Conservation (phyloP, 2,888 invertebrate genomes). For the Amiota communis region DNA sequence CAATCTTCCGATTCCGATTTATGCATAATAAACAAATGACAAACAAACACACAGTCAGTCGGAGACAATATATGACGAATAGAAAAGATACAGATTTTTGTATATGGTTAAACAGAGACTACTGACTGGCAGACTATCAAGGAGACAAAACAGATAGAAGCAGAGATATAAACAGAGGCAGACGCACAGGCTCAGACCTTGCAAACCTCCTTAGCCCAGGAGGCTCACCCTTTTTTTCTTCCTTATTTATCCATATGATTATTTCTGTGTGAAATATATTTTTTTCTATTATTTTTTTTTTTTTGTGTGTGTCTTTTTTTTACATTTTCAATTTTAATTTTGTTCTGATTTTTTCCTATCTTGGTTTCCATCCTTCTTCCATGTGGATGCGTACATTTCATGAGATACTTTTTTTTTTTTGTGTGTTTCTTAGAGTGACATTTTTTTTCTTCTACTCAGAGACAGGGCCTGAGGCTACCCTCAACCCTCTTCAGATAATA, state of each 20-base stretch:
- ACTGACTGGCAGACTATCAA: neutral
- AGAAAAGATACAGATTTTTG: too few species aligned
- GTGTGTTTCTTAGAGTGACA: slow-evolving; percentile 36
- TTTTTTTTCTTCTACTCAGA: slow-evolving; percentile 38
- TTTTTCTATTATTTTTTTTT: slow-evolving; percentile 56
- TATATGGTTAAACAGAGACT: too few species aligned
- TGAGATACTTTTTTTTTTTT: slow-evolving; percentile 22
- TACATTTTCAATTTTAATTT: slow-evolving; percentile 26
- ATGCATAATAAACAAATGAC: too few species aligned
- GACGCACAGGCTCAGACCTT: too few species aligned
- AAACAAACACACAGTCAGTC: too few species aligned
- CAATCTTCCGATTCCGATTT: neutral
- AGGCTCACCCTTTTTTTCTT: too few species aligned
- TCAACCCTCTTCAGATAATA: slow-evolving; percentile 38
- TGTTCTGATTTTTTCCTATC: slow-evolving; percentile 31
- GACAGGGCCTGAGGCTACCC: neutral
- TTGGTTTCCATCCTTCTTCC: slow-evolving; percentile 19
- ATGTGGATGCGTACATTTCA: neutral
- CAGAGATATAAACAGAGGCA: too few species aligned
- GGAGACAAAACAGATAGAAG: neutral
- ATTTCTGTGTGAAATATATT: slow-evolving; percentile 5
- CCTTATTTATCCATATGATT: neutral
- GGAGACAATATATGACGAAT: too few species aligned
- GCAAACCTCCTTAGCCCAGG: too few species aligned
- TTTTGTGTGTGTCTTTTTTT: slow-evolving; percentile 18